Conservation (phyloP, 2,797 vertebrate genomes). For the Trichosurus vulpecula region DNA sequence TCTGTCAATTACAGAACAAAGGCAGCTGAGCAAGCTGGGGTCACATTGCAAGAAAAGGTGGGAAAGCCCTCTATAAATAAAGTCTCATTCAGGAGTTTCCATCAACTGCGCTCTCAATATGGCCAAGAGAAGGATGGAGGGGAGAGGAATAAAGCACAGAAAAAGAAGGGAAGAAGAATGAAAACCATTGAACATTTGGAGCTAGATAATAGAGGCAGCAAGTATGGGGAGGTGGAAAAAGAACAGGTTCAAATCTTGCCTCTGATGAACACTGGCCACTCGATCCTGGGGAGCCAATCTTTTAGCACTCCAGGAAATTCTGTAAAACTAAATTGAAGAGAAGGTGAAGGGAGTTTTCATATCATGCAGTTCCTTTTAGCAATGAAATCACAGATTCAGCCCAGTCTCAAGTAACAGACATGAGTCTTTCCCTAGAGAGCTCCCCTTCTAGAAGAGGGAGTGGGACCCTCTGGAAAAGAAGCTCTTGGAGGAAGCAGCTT, state of each 20-base stretch:
- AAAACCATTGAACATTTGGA: neutral
- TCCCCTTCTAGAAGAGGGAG: neutral
- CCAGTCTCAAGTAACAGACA: neutral
- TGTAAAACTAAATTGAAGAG: neutral
- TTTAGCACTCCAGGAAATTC: neutral
- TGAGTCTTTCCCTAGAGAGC: neutral
- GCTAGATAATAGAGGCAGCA: neutral
- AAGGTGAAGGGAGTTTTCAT: neutral
- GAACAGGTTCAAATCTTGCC: neutral
- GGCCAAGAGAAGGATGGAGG: neutral
- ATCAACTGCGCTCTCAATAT: neutral
- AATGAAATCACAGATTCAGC: neutral
- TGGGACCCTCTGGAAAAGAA: neutral
- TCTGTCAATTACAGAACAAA: neutral
- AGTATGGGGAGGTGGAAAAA: neutral
- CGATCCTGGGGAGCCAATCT: neutral
- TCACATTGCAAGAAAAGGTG: neutral
- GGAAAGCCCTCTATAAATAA: neutral
- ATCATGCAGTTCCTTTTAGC: neutral
- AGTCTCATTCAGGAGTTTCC: neutral
- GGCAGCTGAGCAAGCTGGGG: neutral
- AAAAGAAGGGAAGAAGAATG: neutral
- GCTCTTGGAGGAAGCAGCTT: neutral
- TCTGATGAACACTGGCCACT: neutral
- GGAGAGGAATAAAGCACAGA: neutral